Conservation (phyloP, 2,888 invertebrate species). For the Anorthoa munda region DNA sequence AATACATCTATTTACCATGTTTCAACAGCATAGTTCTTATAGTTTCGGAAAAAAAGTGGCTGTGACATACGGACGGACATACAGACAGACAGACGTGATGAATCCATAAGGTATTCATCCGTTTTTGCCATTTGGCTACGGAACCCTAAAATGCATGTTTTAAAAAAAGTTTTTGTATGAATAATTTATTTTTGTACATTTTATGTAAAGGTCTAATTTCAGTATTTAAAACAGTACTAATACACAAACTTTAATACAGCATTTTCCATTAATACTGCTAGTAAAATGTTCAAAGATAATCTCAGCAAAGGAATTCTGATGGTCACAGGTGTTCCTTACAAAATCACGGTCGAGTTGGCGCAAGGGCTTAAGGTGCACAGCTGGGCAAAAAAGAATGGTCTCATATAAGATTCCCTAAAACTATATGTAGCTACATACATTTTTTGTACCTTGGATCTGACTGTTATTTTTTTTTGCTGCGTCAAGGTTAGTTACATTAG, state of each 20-base stretch:
- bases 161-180: conserved; percentile 2
- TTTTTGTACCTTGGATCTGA: conserved; percentile 6
- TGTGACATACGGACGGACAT: too few species aligned
- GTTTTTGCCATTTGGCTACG: too few species aligned
- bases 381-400: conserved; percentile 30
- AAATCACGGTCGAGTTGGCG: conserved; percentile 26
- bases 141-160: too few species aligned
- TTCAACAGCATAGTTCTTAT: too few species aligned
- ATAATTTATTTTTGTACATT: neutral
- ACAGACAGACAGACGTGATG: too few species aligned
- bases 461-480: neutral
- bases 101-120: too few species aligned
- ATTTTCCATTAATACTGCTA: conserved; percentile 1
- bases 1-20: too few species aligned
- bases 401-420: conserved; percentile 22
- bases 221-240: neutral
- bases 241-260: neutral
- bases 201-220: neutral
- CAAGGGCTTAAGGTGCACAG: conserved; percentile 41
- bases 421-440: neutral
- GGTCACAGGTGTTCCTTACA: conserved; percentile 42
- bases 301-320: conserved; percentile 2
- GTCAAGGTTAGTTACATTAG: neutral
- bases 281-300: conserved; percentile 30
- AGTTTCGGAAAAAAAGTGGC: too few species aligned